phyloP scores from a whole-genome alignment of 1,140 invertebrate genomes.

The Dreissena rostriformis region DNA sequence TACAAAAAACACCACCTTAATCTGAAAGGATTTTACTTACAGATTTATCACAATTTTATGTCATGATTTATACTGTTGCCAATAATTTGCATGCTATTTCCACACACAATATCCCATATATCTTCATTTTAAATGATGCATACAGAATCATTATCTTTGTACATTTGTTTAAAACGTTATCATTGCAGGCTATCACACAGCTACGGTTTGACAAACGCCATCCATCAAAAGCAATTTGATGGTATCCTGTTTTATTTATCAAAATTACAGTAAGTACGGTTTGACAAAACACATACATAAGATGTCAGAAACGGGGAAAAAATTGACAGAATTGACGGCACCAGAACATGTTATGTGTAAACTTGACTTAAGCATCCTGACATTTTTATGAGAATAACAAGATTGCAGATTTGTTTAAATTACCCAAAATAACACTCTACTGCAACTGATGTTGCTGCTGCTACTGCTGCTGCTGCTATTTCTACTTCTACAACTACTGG shows the following conservation, averaged over 20 bases:
- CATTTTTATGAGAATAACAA: not conserved
- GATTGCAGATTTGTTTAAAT: not conserved
- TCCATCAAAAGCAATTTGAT: not conserved
- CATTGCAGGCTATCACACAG: not conserved
- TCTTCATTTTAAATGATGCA: conserved; percentile 10
- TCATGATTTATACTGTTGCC: not conserved
- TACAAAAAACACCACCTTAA: too few relatives aligned
- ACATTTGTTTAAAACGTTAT: conserved; percentile 2
- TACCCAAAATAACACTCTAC: not conserved
- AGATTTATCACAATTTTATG: not conserved
- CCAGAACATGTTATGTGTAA: not conserved
- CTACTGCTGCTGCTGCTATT: too few relatives aligned
- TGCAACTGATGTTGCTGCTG: not conserved
- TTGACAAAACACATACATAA: not conserved
- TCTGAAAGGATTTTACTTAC: too few relatives aligned
- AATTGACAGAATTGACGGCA: not conserved
- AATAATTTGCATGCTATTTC: conserved; percentile 6
- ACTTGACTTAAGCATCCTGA: not conserved
- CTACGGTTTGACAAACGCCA: not conserved
- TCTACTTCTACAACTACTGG: too few relatives aligned
- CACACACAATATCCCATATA: conserved; percentile 8
- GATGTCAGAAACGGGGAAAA: not conserved
- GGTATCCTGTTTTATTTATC: not conserved
- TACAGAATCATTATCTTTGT: not conserved
- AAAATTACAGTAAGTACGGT: not conserved